Conservation (phyloP, 2,113 vertebrate species). For the Chionomys nivalis region DNA sequence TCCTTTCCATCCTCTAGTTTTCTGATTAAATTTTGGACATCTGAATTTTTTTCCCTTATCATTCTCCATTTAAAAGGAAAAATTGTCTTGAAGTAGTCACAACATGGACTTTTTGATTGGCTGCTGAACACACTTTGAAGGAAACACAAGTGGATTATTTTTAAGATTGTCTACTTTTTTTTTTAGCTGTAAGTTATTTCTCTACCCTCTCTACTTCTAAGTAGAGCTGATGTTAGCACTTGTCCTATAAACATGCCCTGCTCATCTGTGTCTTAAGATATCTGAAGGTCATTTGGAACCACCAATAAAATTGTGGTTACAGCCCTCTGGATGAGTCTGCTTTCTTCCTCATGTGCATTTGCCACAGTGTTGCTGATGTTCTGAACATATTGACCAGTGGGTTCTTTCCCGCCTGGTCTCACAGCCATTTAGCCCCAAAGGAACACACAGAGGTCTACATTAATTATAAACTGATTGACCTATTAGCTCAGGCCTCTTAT, state of each 20-base stretch:
- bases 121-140: neutral
- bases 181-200: slow-evolving; percentile 21
- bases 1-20: neutral
- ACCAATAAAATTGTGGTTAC: slow-evolving; percentile 21
- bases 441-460: too few relatives aligned
- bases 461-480: too few relatives aligned
- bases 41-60: neutral
- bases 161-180: neutral
- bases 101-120: slow-evolving; percentile 9
- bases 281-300: slow-evolving; percentile 33
- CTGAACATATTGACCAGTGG: neutral
- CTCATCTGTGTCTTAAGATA: neutral
- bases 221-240: slow-evolving; percentile 21
- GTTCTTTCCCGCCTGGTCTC: too few relatives aligned
- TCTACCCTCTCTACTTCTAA: neutral
- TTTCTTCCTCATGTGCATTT: neutral
- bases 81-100: neutral
- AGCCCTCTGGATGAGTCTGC: neutral
- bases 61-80: slow-evolving; percentile 30
- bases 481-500: too few relatives aligned
- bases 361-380: neutral
- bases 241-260: slow-evolving; percentile 31
- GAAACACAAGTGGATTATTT: slow-evolving; percentile 28
- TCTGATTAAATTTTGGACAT: neutral
- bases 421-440: too few relatives aligned